A percentile compares a stretch with the other conserved stretches of the same genome.
phyloP scores from a whole-genome alignment of 1,140 invertebrate species.

The Ostrea denselamellosa region DNA sequence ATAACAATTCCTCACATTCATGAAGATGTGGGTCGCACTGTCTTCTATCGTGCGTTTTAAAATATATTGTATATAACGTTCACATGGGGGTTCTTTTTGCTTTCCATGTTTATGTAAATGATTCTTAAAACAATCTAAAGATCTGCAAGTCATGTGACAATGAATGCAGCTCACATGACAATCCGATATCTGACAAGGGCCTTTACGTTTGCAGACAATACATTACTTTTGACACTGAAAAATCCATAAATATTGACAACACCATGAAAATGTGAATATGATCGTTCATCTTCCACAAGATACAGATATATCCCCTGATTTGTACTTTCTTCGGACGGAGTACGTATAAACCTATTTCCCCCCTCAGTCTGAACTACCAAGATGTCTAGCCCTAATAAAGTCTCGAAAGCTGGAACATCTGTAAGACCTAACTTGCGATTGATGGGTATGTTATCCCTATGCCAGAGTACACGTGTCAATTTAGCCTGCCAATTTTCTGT shows the following conservation, averaged over 20 bases:
- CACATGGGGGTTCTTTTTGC: not conserved
- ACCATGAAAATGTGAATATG: conserved; percentile 30
- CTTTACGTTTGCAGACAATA: conserved; percentile 22
- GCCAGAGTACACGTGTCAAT: too few species aligned
- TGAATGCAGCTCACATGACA: conserved; percentile 6
- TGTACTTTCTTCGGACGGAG: not conserved
- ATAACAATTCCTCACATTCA: conserved; percentile 23
- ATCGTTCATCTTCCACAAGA: not conserved
- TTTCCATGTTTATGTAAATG: not conserved
- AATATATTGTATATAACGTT: conserved; percentile 24
- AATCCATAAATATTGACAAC: conserved; percentile 44
- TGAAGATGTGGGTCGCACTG: conserved; percentile 28
- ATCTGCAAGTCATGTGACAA: conserved; percentile 45
- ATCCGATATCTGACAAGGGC: not conserved
- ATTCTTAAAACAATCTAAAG: conserved; percentile 34
- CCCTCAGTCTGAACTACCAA: conserved; percentile 31
- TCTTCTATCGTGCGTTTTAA: not conserved
- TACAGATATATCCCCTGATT: conserved; percentile 13
- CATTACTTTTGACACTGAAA: conserved; percentile 35
- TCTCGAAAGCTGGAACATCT: conserved; percentile 44
- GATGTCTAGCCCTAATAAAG: conserved; percentile 30
- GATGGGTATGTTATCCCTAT: not conserved
- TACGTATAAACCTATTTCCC: conserved; percentile 40
- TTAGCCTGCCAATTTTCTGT: not conserved
- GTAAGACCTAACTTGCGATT: not conserved